Evolutionary conservation across 2,797 vertebrate genomes (phyloP), one percentile per base, ranked within the genome.

Genomic region (Tapirus indicus): DNA sequence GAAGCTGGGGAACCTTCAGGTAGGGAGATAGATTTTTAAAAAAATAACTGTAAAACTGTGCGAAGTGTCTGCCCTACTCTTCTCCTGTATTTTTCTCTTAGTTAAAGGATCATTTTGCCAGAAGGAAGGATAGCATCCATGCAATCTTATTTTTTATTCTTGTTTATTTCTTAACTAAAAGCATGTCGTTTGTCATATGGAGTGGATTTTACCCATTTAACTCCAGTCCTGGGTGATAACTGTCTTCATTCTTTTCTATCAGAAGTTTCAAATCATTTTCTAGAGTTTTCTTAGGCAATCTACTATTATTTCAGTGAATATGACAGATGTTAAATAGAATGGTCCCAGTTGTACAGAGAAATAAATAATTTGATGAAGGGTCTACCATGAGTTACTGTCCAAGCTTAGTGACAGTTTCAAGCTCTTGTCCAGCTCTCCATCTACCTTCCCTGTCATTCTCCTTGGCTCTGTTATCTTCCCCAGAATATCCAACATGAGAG

Each of bases 191-290:
- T 69, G 7, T 92, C 29, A 38, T 17, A 21, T 68, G 71, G 21
- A 20, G 23, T 52, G 25, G 80, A 58, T 95, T 90, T 91, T 94
- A 78, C 20, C 21, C 44, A 35, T 75, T 58, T 75, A 87, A 68
- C 20, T 20, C 29, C 17, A 49, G 71, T 18, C 32, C 29, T 87
- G 69, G 6, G 38, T 68, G 47, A 54, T 88, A 35, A 80, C 90
- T 66, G 44, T 93, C 83, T 88, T 95, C 25, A 21, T 95, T 93
- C 47, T 90, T 91, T 97, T 78, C 80, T 80, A 21, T 13, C 44
- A 52, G 88, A 83, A 80, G 4, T 91, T 92, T 78, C 72, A 85
- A 32, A 21, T 82, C 9, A 17, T 77, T 88, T 85, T 75, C 35
- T 82, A 78, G 62, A 44, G 21, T 91, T 92, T 94, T 58, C 52